Evolutionary conservation across 2,797 vertebrate genomes (phyloP).

Genomic region (Spinibarbus caldwelli): DNA sequence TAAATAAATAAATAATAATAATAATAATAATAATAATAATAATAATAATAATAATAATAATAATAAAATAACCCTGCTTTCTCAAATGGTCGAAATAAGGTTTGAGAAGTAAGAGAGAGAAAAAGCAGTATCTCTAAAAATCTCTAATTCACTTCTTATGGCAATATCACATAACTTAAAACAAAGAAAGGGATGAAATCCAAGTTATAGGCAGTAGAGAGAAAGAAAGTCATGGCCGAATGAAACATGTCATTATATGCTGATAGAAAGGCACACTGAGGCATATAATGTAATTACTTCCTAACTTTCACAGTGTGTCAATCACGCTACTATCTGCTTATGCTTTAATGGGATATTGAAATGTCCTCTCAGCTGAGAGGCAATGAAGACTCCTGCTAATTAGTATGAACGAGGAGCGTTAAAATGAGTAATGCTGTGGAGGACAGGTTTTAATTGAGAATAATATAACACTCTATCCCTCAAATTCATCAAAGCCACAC

Average conservation of each 20-base stretch:
- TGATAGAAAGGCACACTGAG: constrained; percentile 71
- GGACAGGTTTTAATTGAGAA: constrained; percentile 84
- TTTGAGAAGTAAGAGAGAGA: too few relatives aligned
- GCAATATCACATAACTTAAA: not conserved
- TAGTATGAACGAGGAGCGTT: constrained; percentile 81
- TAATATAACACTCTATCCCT: constrained; percentile 80
- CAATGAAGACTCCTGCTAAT: constrained; percentile 77
- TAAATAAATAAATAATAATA: too few relatives aligned
- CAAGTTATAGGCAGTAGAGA: not conserved
- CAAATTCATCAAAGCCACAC: constrained; percentile 75
- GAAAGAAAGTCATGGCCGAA: constrained; percentile 61
- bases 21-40: too few relatives aligned
- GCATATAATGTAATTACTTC: constrained; percentile 81
- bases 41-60: too few relatives aligned
- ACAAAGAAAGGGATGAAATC: not conserved
- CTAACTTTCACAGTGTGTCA: constrained; percentile 78
- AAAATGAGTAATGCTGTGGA: constrained; percentile 83
- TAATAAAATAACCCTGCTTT: too few relatives aligned
- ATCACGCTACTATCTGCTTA: constrained; percentile 79
- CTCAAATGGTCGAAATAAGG: too few relatives aligned
- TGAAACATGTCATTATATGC: constrained; percentile 56
- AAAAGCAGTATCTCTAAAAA: too few relatives aligned
- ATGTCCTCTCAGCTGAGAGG: constrained; percentile 79
- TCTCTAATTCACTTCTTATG: not conserved
- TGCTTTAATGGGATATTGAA: constrained; percentile 83